Evolutionary conservation across 2,113 vertebrate genomes (phyloP), one percentile per base, ranked within the genome.

Genomic region (Rhinolophus ferrumequinum): DNA sequence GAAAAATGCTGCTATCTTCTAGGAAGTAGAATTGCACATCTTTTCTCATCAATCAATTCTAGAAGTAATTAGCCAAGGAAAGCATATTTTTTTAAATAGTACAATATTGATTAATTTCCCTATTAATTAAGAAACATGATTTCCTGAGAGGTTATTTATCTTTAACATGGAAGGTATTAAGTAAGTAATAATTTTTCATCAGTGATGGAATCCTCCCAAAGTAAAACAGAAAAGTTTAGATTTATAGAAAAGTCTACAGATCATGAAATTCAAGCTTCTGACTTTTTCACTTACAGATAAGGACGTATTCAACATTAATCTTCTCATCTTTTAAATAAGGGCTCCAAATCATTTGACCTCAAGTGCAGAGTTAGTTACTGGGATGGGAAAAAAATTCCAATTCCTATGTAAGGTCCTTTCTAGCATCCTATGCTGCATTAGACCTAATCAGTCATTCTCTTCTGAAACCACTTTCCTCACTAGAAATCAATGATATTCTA

Each of bases 91-190:
- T 8, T 50, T 26, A 11, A 87, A 35, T 80, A 50, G 52, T 72
- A 88, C 22, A 81, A 41, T 54, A 72, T 56, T 69, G 33, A 54
- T 72, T 66, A 72, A 56, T 88, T 94, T 91, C 85, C 22, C 0
- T 77, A 30, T 41, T 28, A 97, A 77, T 95, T 84, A 92, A 88
- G 35, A 89, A 87, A 85, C 77, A n/a, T 80, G 2, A 89, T n/a
- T 79, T 75, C 22, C 10, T 83, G 28, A 72, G 21, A 67, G 11
- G 26, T 38, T 30, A 82, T 28, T 90, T 28, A 73, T 77, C 35
- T 62, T 92, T 82, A 77, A 85, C 92, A 88, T n/a, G 47, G 44
- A 81, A 15, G 10, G 1, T 76, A 62, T 30, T 79, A 67, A 77
- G 18, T 33, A 38, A 16, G 22, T 33, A 28, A 13, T 93, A n/a